Base-by-base conservation (phyloP, 2,888 invertebrate genomes). In the Colletes collaris region DNA sequence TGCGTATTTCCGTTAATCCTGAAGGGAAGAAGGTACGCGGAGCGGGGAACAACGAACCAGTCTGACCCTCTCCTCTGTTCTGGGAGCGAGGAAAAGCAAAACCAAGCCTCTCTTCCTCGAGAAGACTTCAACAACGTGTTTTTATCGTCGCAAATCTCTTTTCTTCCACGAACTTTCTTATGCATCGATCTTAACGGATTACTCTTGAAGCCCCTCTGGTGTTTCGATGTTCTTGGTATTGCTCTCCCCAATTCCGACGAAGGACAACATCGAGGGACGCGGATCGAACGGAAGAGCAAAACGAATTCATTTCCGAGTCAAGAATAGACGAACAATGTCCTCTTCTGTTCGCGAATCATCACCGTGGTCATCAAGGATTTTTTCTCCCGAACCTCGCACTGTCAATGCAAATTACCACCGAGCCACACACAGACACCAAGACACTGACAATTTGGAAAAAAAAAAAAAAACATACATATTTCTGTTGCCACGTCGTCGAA, bases 1-100 rank as follows among this genome's bases (percentile, higher is more conserved):
- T 74, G 72, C 82, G 82, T 68, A 59, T 66, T 62, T 76, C 74
- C 71, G 74, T 71, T 60, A 67, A 66, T 76, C 62, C 73, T 56
- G 73, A 73, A 71, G 81, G 66, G 76, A 77, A 27, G 1, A 27
- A 65, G 50, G 52, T 75, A 77, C 64, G 80, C 72, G 67, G 72
- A 66, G 62, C 55, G 85, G 82, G 86, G 83, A 86, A 86, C 86
- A 86, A 86, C 87, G 81, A 86, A 86, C 80, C 77, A 79, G 81
- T 76, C 86, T 83, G 80, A 81, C 72, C 78, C 85, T 74, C 77
- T 81, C 64, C 76, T 77, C 68, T 68, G 50, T 75, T 77, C 74
- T 62, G 75, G 58, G 72, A 72, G 69, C 76, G 75, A 59, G 68
- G 70, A 67, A 59, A 72, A 65, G 65, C 70, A 55, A 72, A 60